phyloP scores from a whole-genome alignment of 1,140 invertebrate genomes.

The fruit fly (Drosophila melanogaster) region Release_6_plus_ISO1_MT NT_037436.4:5438501-5439000 shows the following conservation, averaged over 20 bases:
- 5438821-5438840: constrained; percentile 81
- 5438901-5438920: constrained; percentile 36
- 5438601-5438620: constrained; percentile 17
- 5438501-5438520: constrained; percentile 63
- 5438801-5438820: constrained; percentile 61
- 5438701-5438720: constrained; percentile 74
- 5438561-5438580: constrained; percentile 82
- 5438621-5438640: constrained; percentile 3
- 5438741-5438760: constrained; percentile 31
- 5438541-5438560: constrained; percentile 68
- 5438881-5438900: constrained; percentile 44
- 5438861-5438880: constrained; percentile 57
- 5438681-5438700: constrained; percentile 59
- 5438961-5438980: not conserved
- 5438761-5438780: constrained; percentile 15
- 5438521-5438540: constrained; percentile 79
- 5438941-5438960: not conserved
- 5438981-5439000: not conserved
- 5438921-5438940: constrained; percentile 8
- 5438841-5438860: constrained; percentile 79
- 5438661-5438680: constrained; percentile 83
- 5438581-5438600: constrained; percentile 78
- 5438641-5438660: constrained; percentile 66
- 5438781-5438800: constrained; percentile 13
- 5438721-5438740: constrained; percentile 69